Conservation (phyloP, 2,113 vertebrate genomes). For the Dermatemys mawii region DNA sequence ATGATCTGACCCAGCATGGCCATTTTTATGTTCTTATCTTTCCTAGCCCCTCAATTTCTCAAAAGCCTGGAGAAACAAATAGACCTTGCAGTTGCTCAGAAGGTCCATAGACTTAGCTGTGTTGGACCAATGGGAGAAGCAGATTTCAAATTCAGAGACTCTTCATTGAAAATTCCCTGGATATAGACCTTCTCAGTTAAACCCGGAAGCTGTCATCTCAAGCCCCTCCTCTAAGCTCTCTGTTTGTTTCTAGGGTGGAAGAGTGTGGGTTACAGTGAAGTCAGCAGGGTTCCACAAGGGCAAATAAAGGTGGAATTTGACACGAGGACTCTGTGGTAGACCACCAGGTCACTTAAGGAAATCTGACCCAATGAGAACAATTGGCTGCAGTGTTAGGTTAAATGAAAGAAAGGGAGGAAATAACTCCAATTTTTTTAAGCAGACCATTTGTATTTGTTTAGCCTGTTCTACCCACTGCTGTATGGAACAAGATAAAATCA, state of each 20-base stretch:
- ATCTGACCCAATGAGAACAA: background rate
- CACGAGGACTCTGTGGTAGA: background rate
- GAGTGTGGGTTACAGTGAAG: background rate
- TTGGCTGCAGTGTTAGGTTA: background rate
- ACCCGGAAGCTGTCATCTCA: fast-evolving
- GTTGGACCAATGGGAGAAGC: background rate
- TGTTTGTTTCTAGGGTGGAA: background rate
- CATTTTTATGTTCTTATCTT: background rate
- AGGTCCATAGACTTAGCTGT: background rate
- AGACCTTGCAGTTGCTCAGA: background rate
- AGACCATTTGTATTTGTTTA: background rate
- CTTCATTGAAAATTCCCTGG: background rate
- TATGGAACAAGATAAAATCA: background rate
- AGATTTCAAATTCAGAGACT: background rate
- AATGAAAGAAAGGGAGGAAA: background rate
- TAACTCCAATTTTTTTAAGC: background rate
- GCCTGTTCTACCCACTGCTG: background rate
- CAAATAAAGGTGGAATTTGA: background rate
- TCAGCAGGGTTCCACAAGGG: background rate
- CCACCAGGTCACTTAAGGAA: background rate
- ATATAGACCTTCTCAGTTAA: background rate
- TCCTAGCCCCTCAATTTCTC: background rate
- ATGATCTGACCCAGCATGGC: background rate
- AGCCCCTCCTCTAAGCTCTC: background rate
- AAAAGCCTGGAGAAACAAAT: background rate